phyloP scores from a whole-genome alignment of 2,113 vertebrate genomes.

The Salvelinus alpinus region DNA sequence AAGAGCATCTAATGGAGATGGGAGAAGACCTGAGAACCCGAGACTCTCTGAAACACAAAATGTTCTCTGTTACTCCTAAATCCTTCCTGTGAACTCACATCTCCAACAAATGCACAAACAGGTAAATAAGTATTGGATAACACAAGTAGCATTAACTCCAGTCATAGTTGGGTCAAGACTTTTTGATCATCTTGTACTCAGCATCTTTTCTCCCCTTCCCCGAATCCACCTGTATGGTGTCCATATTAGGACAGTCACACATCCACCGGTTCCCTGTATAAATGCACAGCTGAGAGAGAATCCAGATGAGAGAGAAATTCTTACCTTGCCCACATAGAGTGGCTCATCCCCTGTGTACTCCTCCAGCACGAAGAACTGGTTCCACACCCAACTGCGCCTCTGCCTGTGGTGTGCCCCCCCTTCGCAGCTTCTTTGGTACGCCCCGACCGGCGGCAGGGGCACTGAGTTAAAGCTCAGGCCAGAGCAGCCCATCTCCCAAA shows the following conservation, averaged over 20 bases:
- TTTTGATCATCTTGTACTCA: too few species aligned
- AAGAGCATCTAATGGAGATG: too few species aligned
- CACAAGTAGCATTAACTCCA: too few species aligned
- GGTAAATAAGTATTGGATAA: too few species aligned
- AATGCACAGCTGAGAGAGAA: not conserved
- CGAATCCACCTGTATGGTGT: not conserved
- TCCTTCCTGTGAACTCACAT: too few species aligned
- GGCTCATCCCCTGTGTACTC: constrained; percentile 95
- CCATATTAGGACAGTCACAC: not conserved
- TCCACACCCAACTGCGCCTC: constrained; percentile 99
- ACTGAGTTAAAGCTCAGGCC: constrained; percentile 74
- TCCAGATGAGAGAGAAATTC: constrained; percentile 14
- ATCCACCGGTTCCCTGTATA: not conserved
- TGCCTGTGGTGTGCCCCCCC: constrained; percentile 71
- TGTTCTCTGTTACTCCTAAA: too few species aligned
- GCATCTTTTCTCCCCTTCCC: too few species aligned
- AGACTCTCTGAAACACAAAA: too few species aligned
- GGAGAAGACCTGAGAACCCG: too few species aligned
- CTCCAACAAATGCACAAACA: too few species aligned
- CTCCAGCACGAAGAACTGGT: constrained; percentile 98
- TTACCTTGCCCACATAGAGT: constrained; percentile 95
- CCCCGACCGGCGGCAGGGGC: constrained; percentile 69
- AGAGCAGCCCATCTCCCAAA: constrained; percentile 82
- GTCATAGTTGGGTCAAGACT: too few species aligned
- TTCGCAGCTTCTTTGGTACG: constrained; percentile 60